Percentiles rank a stretch among this genome's conserved stretches.
Conservation (phyloP, 2,888 invertebrate genomes). For the Pristionchus mayeri region DNA sequence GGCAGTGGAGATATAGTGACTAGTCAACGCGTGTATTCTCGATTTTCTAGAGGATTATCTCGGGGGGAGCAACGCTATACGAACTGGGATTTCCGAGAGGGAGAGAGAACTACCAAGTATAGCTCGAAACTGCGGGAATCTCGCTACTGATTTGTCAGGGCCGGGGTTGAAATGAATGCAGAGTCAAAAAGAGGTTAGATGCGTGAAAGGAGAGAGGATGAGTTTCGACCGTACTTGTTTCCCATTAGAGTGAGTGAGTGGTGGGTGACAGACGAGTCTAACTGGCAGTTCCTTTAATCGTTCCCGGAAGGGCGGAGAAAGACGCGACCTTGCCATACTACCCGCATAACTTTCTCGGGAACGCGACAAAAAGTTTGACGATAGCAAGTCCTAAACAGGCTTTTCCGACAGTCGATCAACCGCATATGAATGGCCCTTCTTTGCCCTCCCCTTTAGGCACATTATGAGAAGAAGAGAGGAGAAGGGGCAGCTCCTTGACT, state of each 20-base stretch:
- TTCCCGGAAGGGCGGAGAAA: neutral
- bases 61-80: neutral
- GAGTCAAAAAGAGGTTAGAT: too few species aligned
- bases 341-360: slow-evolving; percentile 30
- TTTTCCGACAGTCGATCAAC: neutral
- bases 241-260: too few species aligned
- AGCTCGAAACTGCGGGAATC: neutral
- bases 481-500: slow-evolving; percentile 19
- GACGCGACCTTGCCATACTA: neutral
- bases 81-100: slow-evolving; percentile 8
- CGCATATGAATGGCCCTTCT: slow-evolving; percentile 34
- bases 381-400: neutral
- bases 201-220: too few species aligned
- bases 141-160: too few species aligned
- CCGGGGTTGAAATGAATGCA: too few species aligned
- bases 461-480: slow-evolving; percentile 16
- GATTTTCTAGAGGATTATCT: slow-evolving; percentile 11
- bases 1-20: neutral
- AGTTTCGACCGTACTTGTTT: too few species aligned
- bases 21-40: neutral
- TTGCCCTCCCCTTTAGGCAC: neutral
- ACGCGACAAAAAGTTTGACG: slow-evolving; percentile 13
- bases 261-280: neutral
- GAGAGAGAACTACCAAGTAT: neutral
- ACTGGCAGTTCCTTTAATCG: slow-evolving; percentile 8